Conservation (phyloP, 2,888 invertebrate species). For the Catocala nupta region DNA sequence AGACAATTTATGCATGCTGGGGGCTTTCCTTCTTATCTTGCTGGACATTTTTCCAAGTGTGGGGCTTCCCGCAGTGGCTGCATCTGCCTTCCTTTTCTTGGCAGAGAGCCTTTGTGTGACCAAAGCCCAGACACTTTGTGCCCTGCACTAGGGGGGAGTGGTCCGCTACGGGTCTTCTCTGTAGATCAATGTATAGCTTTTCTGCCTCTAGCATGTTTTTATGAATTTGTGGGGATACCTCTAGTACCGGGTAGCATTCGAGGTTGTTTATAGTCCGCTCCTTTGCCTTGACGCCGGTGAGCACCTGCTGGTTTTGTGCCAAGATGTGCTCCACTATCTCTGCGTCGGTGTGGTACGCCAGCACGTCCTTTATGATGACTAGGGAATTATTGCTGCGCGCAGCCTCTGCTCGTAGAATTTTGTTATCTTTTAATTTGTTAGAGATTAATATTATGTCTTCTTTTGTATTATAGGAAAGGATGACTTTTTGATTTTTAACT, state of each 20-base stretch:
- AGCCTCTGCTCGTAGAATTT: background rate
- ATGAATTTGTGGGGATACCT: conserved; percentile 9
- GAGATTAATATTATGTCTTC: background rate
- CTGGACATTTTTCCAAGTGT: conserved; percentile 16
- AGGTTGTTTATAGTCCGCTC: conserved; percentile 28
- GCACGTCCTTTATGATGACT: background rate
- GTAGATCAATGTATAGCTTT: background rate
- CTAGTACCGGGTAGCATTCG: conserved; percentile 37
- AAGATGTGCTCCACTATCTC: background rate
- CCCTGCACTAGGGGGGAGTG: conserved; percentile 6
- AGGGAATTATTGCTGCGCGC: background rate
- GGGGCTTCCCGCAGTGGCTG: too few species aligned
- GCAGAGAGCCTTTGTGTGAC: conserved; percentile 46
- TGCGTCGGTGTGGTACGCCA: conserved; percentile 1
- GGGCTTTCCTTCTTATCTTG: too few species aligned
- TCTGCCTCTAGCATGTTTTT: conserved; percentile 20
- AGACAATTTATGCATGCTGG: conserved; percentile 11
- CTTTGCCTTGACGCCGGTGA: background rate
- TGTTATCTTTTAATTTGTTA: background rate
- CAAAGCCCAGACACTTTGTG: conserved; percentile 44
- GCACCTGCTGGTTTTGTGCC: background rate
- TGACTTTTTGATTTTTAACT: background rate
- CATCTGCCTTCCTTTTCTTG: too few species aligned
- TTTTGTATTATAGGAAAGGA: background rate
- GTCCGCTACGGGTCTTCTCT: too few species aligned